Conservation (phyloP, 2,113 vertebrate species). For the Pseudolaguvia tuberculata region DNA sequence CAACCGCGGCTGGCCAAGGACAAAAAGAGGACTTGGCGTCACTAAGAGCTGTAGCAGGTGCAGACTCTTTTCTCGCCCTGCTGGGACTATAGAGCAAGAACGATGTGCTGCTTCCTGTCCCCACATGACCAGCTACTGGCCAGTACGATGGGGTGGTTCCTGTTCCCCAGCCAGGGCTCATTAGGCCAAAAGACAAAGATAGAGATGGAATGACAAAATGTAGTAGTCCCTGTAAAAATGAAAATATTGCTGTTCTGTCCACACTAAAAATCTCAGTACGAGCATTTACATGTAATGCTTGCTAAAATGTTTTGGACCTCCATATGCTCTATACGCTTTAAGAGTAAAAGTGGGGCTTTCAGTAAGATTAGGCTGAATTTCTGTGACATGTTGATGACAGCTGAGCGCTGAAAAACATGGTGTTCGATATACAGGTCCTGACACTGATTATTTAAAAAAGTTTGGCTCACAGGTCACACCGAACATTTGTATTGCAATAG, state of each 20-base stretch:
- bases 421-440: conserved; percentile 21
- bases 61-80: conserved; percentile 49
- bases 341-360: conserved; percentile 29
- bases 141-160: conserved; percentile 27
- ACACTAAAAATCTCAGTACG: conserved; percentile 3
- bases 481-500: background rate
- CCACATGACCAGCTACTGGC: conserved; percentile 38
- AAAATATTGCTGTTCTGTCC: background rate
- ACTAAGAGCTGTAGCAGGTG: conserved; percentile 49
- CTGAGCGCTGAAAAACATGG: conserved; percentile 29
- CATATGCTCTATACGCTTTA: conserved; percentile 34
- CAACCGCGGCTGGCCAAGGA: conserved; percentile 48
- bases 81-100: conserved; percentile 43
- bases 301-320: conserved; percentile 33
- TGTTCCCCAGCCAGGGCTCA: conserved; percentile 33
- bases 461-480: conserved; percentile 6
- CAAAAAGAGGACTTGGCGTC: conserved; percentile 49
- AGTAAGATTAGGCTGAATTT: conserved; percentile 36
- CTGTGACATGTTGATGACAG: conserved; percentile 38
- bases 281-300: conserved; percentile 28
- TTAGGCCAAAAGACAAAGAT: conserved; percentile 6
- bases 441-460: conserved; percentile 40
- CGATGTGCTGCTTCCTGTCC: conserved; percentile 52
- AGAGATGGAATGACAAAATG: background rate
- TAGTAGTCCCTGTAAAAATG: background rate